These are phyloP conservation scores for Cyaniris semiargus DNA, from an alignment of 2,888 invertebrate species.

Conservation along the genomic window DNA sequence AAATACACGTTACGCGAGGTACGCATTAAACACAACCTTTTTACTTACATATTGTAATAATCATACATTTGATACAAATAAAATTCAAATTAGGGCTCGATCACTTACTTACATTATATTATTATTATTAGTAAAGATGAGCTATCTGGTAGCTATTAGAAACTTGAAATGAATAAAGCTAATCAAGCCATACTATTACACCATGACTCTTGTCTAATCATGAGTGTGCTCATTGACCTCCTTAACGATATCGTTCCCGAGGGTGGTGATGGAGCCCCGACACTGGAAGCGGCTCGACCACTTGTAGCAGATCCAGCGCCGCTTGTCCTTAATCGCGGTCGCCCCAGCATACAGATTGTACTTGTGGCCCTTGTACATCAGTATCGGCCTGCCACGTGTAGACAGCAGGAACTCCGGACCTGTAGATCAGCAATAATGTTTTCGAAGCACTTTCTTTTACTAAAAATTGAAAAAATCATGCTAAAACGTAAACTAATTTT, in stretches of 20 bases:
- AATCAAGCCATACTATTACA: not conserved
- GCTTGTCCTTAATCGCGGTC: conserved; percentile 19
- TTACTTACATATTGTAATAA: too few species aligned
- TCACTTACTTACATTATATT: too few species aligned
- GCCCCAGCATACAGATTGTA: conserved; percentile 34
- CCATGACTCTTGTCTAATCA: not conserved
- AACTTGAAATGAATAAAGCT: not conserved
- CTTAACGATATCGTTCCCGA: conserved; percentile 44
- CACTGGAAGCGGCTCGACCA: conserved; percentile 41
- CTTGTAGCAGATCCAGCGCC: conserved; percentile 40
- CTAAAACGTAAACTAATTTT: not conserved
- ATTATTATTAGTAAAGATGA: too few species aligned
- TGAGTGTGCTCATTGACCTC: conserved; percentile 37
- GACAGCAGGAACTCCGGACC: conserved; percentile 36
- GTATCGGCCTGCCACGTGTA: conserved; percentile 43
- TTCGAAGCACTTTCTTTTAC: too few species aligned
- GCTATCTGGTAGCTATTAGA: not conserved
- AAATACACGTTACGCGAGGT: too few species aligned
- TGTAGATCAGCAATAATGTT: not conserved
- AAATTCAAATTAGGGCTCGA: too few species aligned
- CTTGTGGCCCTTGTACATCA: conserved; percentile 38
- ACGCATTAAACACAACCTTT: too few species aligned
- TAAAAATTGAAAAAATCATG: conserved; percentile 33
- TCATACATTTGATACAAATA: too few species aligned
- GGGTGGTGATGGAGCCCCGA: conserved; percentile 43